Evolutionary conservation across 2,888 invertebrate genomes (phyloP), one percentile per base, ranked within the genome.

Genomic region (Acanthosoma haemorrhoidale): DNA sequence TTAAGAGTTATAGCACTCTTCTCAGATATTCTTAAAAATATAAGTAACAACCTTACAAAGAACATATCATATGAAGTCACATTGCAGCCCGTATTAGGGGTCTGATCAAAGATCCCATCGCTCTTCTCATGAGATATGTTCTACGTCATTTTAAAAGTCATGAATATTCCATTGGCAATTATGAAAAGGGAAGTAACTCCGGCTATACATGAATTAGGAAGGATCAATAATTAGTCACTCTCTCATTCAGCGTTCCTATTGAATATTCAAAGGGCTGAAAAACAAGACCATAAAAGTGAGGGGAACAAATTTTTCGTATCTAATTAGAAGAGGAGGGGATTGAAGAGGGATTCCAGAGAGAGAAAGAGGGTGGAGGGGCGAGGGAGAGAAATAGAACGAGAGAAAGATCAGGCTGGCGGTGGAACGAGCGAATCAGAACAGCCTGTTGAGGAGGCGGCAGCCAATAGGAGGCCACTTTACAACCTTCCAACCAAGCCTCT

Each of bases 331-430:
- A 16, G 34, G 16, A 63, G 18, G n/a, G 38, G 36, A 21, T n/a
- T n/a, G 38, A 58, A 31, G 29, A 68, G 51, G 63, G 32, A 59
- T 16, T 34, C 57, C 32, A 57, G 68, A 60, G 18, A 43, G 41
- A 72, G 70, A 63, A 61, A 16, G 61, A 58, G 64, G 38, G 69
- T 9, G 68, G 18, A 15, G 38, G 36, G 32, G n/a, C n/a, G 38
- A 58, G 39, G 29, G 70, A 61, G 63, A 41, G 67, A 29, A 41
- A 63, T 38, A 57, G 68, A 60, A n/a, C 25, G 41, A 72, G 70
- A 63, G 68, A 16, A 51, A 58, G 64, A 32, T 32, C 25, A 34
- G 38, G 59, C 15, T 29, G 70, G 60, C 9, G 21, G 36, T 1
- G 41, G 58, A 68, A 34, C 18, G 61, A 63, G 63, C 34, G 38